Conservation (phyloP, 2,113 vertebrate species). For the Xiphorhynchus elegans region DNA sequence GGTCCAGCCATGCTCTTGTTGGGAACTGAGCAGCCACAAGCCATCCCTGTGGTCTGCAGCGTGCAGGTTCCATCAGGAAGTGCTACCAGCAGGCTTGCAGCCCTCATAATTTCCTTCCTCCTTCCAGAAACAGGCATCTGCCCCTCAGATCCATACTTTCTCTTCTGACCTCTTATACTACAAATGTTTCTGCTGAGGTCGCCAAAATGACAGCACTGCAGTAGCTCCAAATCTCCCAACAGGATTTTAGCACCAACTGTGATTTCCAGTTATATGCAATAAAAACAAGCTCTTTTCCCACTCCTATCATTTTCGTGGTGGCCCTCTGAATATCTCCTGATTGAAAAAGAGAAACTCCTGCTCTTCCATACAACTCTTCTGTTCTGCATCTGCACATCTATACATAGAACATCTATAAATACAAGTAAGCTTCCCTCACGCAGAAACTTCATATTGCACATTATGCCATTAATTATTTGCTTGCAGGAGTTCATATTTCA, state of each 20-base stretch:
- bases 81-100: not conserved
- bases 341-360: not conserved
- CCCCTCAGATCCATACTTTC: not conserved
- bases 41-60: fast-evolving
- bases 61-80: not conserved
- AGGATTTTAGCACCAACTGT: not conserved
- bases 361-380: not conserved
- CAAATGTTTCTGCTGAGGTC: not conserved
- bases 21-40: not conserved
- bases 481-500: not conserved
- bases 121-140: not conserved
- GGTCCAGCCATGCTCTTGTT: not conserved
- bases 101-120: not conserved
- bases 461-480: not conserved
- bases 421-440: not conserved
- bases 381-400: not conserved
- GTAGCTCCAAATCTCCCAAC: not conserved
- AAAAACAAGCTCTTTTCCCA: not conserved
- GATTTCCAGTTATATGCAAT: not conserved
- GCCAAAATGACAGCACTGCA: not conserved
- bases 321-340: not conserved
- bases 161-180: not conserved
- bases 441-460: not conserved
- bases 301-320: not conserved
- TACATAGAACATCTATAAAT: not conserved